Base-by-base conservation (phyloP, 2,797 vertebrate species). In the Pseudopleuronectes americanus region DNA sequence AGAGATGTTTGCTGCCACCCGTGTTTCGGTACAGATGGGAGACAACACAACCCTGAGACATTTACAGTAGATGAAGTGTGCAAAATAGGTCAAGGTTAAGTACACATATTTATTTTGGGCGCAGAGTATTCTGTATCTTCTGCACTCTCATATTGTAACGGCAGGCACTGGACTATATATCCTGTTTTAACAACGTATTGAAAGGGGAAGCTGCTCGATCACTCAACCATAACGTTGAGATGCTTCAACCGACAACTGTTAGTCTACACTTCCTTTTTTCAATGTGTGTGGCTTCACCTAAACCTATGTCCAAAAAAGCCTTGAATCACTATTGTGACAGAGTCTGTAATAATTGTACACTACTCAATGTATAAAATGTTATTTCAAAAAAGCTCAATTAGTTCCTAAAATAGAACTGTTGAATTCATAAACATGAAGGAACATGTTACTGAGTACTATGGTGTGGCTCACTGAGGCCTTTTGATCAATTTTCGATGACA, bases 181-280 rank as follows among this genome's bases (percentile, higher is more conserved):
- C 14, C 14, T 19, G 48, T 23, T 64, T 57, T 55, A 55, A 28
- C 59, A 19, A 1, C 55, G 51, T 64, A 68, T 74, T 57, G 52
- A 88, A 90, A 85, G 80, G 77, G 87, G 90, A 92, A 92, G 85
- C 65, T 62, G 55, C 77, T 64, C 13, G 62, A 12, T 84, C 74
- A 6, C 57, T 54, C 64, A 69, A 76, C 63, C 41, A 21, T 69
- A 64, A 66, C 26, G 23, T 1, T 19, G 57, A 76, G 19, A 64
- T 74, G 68, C 58, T 72, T 73, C 75, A 55, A 68, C 71, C 61
- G 75, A 24, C 59, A 71, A 55, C 65, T 68, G 78, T 57, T 72
- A 54, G 53, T 68, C 45, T 80, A 70, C 71, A 89, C 57, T 74
- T 59, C 3, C 31, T 49, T 23, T 24, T 41, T 54, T n/a, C 19